Evolutionary conservation across 1,140 invertebrate species (phyloP), one percentile per base, ranked within the genome.

Genomic region (Anthonomus grandis): DNA sequence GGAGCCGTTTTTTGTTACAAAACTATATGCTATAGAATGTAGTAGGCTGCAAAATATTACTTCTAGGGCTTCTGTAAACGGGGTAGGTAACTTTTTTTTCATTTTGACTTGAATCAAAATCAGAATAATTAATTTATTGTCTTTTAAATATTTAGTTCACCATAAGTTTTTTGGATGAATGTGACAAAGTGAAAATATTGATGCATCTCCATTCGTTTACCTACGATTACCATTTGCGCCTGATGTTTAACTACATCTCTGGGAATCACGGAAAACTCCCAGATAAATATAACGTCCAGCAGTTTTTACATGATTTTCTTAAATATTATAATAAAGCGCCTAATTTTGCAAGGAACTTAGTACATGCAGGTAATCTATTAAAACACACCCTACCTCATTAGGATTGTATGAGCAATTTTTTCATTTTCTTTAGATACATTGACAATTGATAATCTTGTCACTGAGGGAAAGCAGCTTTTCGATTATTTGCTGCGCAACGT

Each of bases 181-280:
- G 86, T 71, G 87, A 90, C 67, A 83, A 83, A 67, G 83, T 89
- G 21, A 89, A 87, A 73, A 75, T 81, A 31, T 76, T 79, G 25
- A 83, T 90, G 76, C 91, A 93, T 74, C 76, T 92, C 24, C 91
- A 93, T 74, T 93, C 90, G 1, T 93, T 93, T 68, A 89, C 89
- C 0, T 91, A 92, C 64, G 91, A 93, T 71, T 93, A 89, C 70
- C 91, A 93, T 73, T 75, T 93, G 24, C 78, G 90, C 46, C 84
- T 81, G 36, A 81, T 91, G 49, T 82, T 85, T 64, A 79, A 81
- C 0, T 91, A 89, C 63, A 81, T 92, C 23, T 79, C 81, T 57
- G 83, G 82, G 17, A 77, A 77, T 50, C 18, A 44, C 21, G 71
- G 74, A 39, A 76, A 82, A 19, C 77, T 91, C 31, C 79, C 81